Percentiles rank a stretch among this genome's conserved stretches.
phyloP scores from a whole-genome alignment of 2,113 vertebrate genomes.

The Eretmochelys imbricata region DNA sequence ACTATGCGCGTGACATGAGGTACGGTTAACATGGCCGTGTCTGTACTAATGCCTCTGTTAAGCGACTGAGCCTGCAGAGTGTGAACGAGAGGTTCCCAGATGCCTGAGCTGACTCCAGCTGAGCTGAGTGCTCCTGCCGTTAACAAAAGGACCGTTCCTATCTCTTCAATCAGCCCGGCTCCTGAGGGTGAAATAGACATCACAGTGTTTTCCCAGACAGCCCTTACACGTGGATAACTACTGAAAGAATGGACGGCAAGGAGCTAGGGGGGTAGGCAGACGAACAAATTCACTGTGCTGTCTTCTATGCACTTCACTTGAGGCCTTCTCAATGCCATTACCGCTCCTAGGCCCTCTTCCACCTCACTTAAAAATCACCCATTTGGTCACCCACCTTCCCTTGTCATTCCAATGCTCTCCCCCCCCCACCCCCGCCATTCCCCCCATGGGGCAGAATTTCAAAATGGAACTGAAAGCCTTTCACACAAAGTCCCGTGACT shows the following conservation, averaged over 20 bases:
- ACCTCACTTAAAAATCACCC: neutral
- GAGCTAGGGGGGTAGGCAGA: neutral
- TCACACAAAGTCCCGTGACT: too few species aligned
- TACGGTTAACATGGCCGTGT: neutral
- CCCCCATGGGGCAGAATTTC: neutral
- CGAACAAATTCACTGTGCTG: neutral
- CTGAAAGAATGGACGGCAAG: neutral
- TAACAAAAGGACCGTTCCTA: neutral
- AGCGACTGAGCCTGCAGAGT: neutral
- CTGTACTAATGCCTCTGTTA: neutral
- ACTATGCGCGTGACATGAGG: rapidly evolving
- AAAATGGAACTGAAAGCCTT: neutral
- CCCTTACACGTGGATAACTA: neutral
- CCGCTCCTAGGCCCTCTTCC: rapidly evolving
- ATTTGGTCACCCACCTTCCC: neutral
- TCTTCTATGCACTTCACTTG: neutral
- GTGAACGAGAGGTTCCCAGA: neutral
- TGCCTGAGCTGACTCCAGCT: neutral
- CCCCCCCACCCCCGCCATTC: neutral
- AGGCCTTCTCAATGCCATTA: neutral
- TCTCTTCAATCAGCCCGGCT: too few species aligned
- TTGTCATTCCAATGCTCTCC: neutral
- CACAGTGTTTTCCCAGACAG: rapidly evolving
- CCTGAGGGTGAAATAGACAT: neutral
- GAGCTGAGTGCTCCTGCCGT: neutral